phyloP scores from a whole-genome alignment of 2,113 vertebrate genomes.

The Lucifuga dentata region DNA sequence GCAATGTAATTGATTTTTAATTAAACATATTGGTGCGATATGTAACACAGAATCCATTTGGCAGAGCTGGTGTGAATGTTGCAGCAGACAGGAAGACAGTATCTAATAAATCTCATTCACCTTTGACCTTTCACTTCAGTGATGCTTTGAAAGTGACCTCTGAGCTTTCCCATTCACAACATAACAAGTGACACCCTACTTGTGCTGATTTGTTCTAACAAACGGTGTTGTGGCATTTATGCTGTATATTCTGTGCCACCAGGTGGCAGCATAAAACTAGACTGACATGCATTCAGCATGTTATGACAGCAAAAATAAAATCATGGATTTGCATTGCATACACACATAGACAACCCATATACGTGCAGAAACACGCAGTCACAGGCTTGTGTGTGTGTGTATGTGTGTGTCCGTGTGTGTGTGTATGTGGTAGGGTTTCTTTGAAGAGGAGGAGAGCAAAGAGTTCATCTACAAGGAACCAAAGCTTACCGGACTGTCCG shows the following conservation, averaged over 20 bases:
- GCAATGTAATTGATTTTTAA: constrained; percentile 12
- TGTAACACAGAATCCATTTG: constrained; percentile 2
- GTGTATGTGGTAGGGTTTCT: constrained; percentile 89
- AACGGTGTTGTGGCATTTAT: constrained; percentile 2
- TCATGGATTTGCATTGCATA: constrained; percentile 1
- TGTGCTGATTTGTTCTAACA: constrained; percentile 57
- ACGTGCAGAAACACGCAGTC: neutral
- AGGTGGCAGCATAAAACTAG: constrained; percentile 25
- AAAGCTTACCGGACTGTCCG: constrained; percentile 95
- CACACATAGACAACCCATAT: neutral
- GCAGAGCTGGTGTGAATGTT: constrained; percentile 18
- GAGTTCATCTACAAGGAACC: constrained; percentile 99
- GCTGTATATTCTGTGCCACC: constrained; percentile 17
- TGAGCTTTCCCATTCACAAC: constrained; percentile 43
- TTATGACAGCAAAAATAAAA: constrained; percentile 18
- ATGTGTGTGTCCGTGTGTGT: constrained; percentile 34
- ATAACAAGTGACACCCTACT: constrained; percentile 38
- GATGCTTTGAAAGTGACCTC: constrained; percentile 51
- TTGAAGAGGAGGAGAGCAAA: constrained; percentile 98
- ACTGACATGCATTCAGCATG: neutral
- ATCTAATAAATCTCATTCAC: constrained; percentile 50
- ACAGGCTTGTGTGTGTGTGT: too few relatives aligned
- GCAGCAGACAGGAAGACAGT: constrained; percentile 18
- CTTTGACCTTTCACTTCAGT: constrained; percentile 44
- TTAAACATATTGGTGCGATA: neutral